These are phyloP conservation scores for Lasioglossum villosulum DNA, from an alignment of 2,888 invertebrate species.

Conservation along the genomic window DNA sequence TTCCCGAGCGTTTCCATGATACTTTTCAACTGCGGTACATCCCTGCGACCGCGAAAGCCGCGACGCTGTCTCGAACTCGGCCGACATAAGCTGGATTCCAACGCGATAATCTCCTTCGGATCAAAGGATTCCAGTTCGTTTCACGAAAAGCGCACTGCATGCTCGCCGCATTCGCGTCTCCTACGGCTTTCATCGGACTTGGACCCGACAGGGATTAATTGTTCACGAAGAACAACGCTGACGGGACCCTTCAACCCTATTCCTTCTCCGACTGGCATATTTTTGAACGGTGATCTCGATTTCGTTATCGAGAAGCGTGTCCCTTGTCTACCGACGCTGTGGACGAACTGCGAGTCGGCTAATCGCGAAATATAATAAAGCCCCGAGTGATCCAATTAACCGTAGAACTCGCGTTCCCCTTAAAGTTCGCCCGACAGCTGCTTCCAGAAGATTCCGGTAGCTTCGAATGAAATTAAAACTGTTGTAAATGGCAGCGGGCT, in stretches of 20 bases:
- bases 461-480: neutral
- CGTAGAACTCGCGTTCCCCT: neutral
- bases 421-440: neutral
- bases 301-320: neutral
- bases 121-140: slow-evolving; percentile 25
- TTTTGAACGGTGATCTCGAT: neutral
- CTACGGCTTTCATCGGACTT: neutral
- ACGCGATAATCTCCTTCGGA: slow-evolving; percentile 5
- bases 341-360: neutral
- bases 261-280: neutral
- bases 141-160: neutral
- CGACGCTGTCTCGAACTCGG: slow-evolving; percentile 10
- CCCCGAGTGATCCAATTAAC: slow-evolving; percentile 10
- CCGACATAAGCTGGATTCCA: slow-evolving; percentile 8
- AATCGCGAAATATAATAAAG: slow-evolving; percentile 34
- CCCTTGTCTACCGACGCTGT: neutral
- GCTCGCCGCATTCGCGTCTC: neutral
- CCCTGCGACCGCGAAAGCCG: neutral
- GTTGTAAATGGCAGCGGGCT: neutral
- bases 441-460: neutral
- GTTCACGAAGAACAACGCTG: neutral
- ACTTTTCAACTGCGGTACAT: neutral
- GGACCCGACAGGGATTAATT: neutral
- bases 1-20: neutral
- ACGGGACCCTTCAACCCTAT: neutral